Evolutionary conservation across 2,888 invertebrate species (phyloP).

Genomic region (Pollenia griseotomentosa): DNA sequence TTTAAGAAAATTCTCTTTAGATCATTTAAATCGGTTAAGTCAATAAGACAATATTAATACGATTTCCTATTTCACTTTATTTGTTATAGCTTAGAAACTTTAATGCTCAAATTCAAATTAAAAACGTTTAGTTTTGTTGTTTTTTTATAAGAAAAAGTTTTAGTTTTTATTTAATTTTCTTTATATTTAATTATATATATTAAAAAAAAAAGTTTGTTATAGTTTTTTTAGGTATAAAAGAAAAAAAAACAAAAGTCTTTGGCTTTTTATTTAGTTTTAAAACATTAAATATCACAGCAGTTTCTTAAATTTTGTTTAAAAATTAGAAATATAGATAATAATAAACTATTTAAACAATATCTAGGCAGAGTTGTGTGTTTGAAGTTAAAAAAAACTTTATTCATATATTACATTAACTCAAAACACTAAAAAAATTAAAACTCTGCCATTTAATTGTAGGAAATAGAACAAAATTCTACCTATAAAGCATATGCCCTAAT

Average conservation of each 20-base stretch:
- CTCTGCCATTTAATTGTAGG: conserved; percentile 49
- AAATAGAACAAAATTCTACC: conserved; percentile 39
- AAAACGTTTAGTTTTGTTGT: conserved; percentile 72
- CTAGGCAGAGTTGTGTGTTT: conserved; percentile 54
- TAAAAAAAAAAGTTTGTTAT: conserved; percentile 33
- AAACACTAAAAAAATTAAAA: conserved; percentile 29
- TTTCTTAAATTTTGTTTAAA: conserved; percentile 45
- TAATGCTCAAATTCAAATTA: conserved; percentile 60
- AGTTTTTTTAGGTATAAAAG: conserved; percentile 60
- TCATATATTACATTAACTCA: conserved; percentile 34
- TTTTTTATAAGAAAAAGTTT: conserved; percentile 53
- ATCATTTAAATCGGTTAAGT: conserved; percentile 24
- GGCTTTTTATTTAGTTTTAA: conserved; percentile 74
- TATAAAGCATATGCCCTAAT: conserved; percentile 63
- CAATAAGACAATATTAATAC: not conserved
- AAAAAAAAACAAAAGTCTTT: conserved; percentile 75
- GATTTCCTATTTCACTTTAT: conserved; percentile 10
- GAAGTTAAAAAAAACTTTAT: conserved; percentile 61
- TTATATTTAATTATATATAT: conserved; percentile 49
- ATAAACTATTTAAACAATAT: conserved; percentile 53
- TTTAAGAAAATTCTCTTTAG: conserved; percentile 8
- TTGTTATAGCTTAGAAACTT: conserved; percentile 8
- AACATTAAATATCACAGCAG: conserved; percentile 73
- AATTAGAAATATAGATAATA: conserved; percentile 58
- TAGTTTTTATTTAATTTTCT: conserved; percentile 65